Evolutionary conservation across 2,888 invertebrate genomes (phyloP), one percentile per base, ranked within the genome.

Genomic region (Ormyrus thymus): DNA sequence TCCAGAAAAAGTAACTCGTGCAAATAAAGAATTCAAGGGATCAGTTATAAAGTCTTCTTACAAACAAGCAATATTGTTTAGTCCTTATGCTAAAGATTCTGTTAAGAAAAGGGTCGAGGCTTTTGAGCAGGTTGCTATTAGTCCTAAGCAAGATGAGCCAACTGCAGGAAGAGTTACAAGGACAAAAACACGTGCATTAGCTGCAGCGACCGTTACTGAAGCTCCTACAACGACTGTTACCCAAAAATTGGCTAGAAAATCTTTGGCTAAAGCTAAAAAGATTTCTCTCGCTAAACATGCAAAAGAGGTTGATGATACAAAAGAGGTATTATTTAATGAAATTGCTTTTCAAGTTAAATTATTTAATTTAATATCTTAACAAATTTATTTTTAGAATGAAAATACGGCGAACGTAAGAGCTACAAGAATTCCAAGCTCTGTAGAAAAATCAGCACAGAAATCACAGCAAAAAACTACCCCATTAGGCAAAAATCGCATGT

Each of bases 61-160:
- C 83, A 91, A 83, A 86, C 89, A 83, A 6, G 85, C 84, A 71
- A 88, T 89, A 29, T 84, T 91, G 13, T 92, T 90, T 81, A 93
- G 93, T 89, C 93, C 93, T 1, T 92, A 91, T 79, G 90, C 91
- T 7, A 92, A 92, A 79, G 93, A 93, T 82, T 89, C 93, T 0
- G 93, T 93, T 2, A 93, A 92, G 83, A 92, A 92, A 66, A 92
- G 92, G 82, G 93, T 93, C 0, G 92, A 93, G 79, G 92, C 93
- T 50, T 93, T 93, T 73, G 93, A 93, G 82, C 92, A 92, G 81
- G 87, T 91, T 82, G 81, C 81, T 45, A 90, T 91, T 80, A 87
- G 86, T 83, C 89, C 89, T 0, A 85, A 85, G 11, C 45, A 81
- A 46, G 82, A 84, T 10, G 80, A 81, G 1, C 85, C 87, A n/a